Conservation (phyloP, 2,888 invertebrate species). For the Caenorhabditis sp. region DNA sequence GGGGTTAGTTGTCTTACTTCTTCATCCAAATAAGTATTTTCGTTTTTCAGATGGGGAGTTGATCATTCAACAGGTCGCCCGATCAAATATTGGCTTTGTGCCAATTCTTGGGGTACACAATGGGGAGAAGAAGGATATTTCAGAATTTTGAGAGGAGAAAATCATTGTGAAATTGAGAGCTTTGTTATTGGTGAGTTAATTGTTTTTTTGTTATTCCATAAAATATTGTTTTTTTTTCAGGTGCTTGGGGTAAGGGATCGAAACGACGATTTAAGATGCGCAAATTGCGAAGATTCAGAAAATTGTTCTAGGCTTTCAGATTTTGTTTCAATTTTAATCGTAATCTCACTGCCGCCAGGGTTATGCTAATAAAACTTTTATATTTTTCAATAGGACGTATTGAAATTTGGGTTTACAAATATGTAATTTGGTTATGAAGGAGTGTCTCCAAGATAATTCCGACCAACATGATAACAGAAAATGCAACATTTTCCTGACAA, state of each 20-base stretch:
- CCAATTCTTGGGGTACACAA: conserved; percentile 89
- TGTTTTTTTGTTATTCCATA: too few relatives aligned
- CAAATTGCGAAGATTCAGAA: conserved; percentile 56
- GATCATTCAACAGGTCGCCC: conserved; percentile 76
- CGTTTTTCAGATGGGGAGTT: conserved; percentile 80
- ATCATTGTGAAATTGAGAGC: conserved; percentile 89
- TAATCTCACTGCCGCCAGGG: conserved; percentile 4
- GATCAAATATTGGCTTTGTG: conserved; percentile 86
- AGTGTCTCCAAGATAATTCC: too few relatives aligned
- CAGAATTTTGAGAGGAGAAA: conserved; percentile 83
- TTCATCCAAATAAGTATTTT: neutral
- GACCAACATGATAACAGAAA: too few relatives aligned
- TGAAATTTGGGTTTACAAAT: too few relatives aligned
- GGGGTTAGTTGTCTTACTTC: conserved; percentile 75
- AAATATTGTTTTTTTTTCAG: too few relatives aligned
- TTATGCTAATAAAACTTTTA: neutral
- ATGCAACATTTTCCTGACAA: too few relatives aligned
- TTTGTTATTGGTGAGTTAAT: conserved; percentile 80
- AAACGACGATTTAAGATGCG: conserved; percentile 64
- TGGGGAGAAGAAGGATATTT: conserved; percentile 94
- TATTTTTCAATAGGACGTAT: too few relatives aligned
- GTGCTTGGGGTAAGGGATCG: conserved; percentile 64
- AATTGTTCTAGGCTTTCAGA: conserved; percentile 21
- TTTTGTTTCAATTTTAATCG: neutral
- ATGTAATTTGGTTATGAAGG: too few relatives aligned